These are phyloP conservation scores for Melanostoma mellinum DNA, from an alignment of 2,888 invertebrate species.

Conservation along the genomic window DNA sequence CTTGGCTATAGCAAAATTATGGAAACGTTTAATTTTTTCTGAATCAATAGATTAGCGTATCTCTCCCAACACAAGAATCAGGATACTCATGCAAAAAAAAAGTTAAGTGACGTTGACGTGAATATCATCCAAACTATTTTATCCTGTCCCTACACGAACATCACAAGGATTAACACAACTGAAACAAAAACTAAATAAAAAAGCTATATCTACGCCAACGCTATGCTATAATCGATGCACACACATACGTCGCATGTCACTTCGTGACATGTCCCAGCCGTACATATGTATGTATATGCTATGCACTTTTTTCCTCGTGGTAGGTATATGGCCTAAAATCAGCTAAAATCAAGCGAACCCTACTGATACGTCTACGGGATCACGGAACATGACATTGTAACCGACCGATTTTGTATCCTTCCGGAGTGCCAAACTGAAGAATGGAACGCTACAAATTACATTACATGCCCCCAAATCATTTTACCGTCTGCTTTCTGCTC, in stretches of 20 bases:
- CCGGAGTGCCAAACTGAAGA: constrained; percentile 22
- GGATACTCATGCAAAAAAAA: background rate
- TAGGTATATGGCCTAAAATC: constrained; percentile 13
- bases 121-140: constrained; percentile 22
- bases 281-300: too few relatives aligned
- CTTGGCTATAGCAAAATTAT: too few relatives aligned
- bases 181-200: constrained; percentile 13
- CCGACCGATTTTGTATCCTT: constrained; percentile 51
- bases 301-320: background rate
- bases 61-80: too few relatives aligned
- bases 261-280: constrained; percentile 20
- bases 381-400: constrained; percentile 57
- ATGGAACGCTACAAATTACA: constrained; percentile 41
- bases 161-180: constrained; percentile 39
- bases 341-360: constrained; percentile 40
- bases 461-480: constrained; percentile 43
- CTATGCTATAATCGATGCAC: constrained; percentile 28
- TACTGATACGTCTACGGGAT: constrained; percentile 43
- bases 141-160: constrained; percentile 36
- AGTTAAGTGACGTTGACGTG: constrained; percentile 28
- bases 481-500: constrained; percentile 12
- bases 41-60: too few relatives aligned
- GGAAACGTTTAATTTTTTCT: too few relatives aligned
- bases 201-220: background rate
- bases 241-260: constrained; percentile 42